These are phyloP conservation scores for Saccopteryx bilineata DNA, from an alignment of 2,113 vertebrate species.

Conservation along the genomic window DNA sequence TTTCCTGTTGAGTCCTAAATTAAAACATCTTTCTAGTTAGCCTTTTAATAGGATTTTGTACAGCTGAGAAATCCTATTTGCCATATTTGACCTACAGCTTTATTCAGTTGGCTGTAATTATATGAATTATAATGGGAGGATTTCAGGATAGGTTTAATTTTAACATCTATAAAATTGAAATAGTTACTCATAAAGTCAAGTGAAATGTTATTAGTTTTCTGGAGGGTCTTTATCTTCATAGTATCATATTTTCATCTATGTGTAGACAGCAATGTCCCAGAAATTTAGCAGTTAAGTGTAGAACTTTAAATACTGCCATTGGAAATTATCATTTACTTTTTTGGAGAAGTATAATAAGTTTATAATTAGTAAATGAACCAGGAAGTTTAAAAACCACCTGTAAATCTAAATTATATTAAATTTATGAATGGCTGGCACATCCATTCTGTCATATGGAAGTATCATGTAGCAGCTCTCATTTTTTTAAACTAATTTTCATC, in stretches of 20 bases:
- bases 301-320: not conserved
- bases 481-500: conserved; percentile 41
- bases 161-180: not conserved
- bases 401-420: conserved; percentile 8
- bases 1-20: conserved; percentile 20
- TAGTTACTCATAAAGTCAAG: conserved; percentile 17
- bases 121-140: not conserved
- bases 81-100: not conserved
- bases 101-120: conserved; percentile 8
- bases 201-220: conserved; percentile 51
- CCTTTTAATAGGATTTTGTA: not conserved
- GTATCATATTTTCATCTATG: not conserved
- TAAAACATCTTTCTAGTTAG: conserved; percentile 17
- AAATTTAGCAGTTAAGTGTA: conserved; percentile 14
- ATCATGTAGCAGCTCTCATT: not conserved
- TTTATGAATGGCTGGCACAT: not conserved
- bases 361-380: not conserved
- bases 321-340: conserved; percentile 38
- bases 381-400: not conserved
- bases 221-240: conserved; percentile 3
- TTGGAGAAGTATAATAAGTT: not conserved
- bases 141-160: not conserved
- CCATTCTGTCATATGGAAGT: not conserved
- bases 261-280: not conserved
- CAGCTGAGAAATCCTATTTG: not conserved